Evolutionary conservation across 2,797 vertebrate genomes (phyloP), one percentile per base, ranked within the genome.

Genomic region (Fundulus diaphanus): DNA sequence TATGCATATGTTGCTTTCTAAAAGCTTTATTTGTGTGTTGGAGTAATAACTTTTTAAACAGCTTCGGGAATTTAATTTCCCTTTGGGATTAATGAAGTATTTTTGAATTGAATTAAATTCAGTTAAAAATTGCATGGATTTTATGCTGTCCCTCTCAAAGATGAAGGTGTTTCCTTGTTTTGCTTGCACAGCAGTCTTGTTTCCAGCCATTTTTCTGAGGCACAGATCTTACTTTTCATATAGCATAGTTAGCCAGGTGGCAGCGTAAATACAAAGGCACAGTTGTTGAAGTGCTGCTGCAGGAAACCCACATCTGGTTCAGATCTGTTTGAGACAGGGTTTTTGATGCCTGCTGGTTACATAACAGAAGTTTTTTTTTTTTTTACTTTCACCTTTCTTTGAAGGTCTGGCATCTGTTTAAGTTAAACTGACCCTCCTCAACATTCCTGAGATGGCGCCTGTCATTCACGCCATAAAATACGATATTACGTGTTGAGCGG

Each of bases 301-400:
- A 82, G 63, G 59, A 87, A 82, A 82, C 68, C 76, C 89, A 94
- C 93, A 94, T 94, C 93, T 94, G 93, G 90, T 92, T 93, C 82
- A 40, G 88, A 91, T 94, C 66, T 77, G 69, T 73, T 73, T 51
- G 70, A 74, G 75, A 79, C 69, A 42, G 69, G 80, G 66, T 73
- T 68, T 79, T 68, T 65, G 78, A 83, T 89, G 88, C 85, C 79
- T 76, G 77, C 33, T 22, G 65, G 85, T 92, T 93, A 88, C 85
- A 81, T 90, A 92, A 93, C 70, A 0, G 44, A 71, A 65, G 74
- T 35, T 35, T 63, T 20, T 20, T 57, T 65, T 33, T 51, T 85
- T 81, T 90, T 81, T 88, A 77, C 86, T 84, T 90, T 89, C 87
- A 93, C 88, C 90, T 89, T 73, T 56, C 68, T 63, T 72, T 70